Conservation (phyloP, 2,797 vertebrate genomes). For the Leuciscus waleckii region DNA sequence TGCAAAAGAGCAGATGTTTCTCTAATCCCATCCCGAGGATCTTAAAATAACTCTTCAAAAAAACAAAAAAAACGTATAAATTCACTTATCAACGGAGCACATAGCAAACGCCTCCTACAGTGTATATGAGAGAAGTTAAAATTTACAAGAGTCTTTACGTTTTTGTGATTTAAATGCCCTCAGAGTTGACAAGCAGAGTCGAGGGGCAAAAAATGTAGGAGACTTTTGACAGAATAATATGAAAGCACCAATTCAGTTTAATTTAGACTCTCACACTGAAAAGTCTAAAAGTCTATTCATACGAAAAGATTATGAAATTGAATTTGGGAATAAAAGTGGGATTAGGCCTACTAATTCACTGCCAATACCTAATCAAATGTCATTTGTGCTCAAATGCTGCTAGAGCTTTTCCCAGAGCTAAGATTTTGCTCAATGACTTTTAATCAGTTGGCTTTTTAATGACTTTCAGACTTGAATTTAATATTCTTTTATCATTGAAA, state of each 20-base stretch:
- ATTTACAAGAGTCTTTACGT: background rate
- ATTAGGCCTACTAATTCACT: background rate
- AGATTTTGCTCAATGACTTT: background rate
- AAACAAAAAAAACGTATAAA: constrained; percentile 21
- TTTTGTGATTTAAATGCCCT: background rate
- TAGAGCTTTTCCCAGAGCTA: background rate
- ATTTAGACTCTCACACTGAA: constrained; percentile 15
- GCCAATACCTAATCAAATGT: background rate
- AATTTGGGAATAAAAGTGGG: background rate
- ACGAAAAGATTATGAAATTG: background rate
- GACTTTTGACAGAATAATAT: background rate
- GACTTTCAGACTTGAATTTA: background rate
- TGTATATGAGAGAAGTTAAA: background rate
- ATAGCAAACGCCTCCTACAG: constrained; percentile 32
- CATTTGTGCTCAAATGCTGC: background rate
- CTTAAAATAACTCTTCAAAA: constrained; percentile 60
- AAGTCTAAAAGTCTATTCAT: background rate
- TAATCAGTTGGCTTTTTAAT: background rate
- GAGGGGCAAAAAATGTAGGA: background rate
- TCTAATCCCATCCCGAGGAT: constrained; percentile 53
- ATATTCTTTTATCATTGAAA: background rate
- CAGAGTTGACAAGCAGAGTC: background rate
- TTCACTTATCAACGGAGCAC: constrained; percentile 52
- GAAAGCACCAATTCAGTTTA: background rate
- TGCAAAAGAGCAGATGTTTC: constrained; percentile 63